phyloP scores from a whole-genome alignment of 2,113 vertebrate genomes.

The Mohoua ochrocephala region DNA sequence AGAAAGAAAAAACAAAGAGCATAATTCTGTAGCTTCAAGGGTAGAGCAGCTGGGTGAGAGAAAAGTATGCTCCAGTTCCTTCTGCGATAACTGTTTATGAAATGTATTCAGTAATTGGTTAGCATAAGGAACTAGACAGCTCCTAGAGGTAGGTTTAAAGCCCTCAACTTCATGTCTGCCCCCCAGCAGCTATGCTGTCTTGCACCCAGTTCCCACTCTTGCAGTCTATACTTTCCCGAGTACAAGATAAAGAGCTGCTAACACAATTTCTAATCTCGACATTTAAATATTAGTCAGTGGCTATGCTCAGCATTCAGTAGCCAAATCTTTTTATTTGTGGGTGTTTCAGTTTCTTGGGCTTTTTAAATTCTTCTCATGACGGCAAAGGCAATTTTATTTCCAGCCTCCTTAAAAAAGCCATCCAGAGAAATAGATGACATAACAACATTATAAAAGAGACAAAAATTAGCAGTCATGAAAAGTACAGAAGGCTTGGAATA shows the following conservation, averaged over 20 bases:
- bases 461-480: background rate
- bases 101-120: background rate
- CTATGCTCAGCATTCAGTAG: background rate
- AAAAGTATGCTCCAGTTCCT: background rate
- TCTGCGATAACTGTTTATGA: background rate
- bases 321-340: background rate
- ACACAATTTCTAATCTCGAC: background rate
- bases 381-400: background rate
- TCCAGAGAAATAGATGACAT: background rate
- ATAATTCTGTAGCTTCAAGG: background rate
- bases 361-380: background rate
- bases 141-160: background rate
- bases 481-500: background rate
- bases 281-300: background rate
- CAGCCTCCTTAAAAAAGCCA: background rate
- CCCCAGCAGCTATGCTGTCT: background rate
- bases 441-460: background rate
- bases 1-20: background rate
- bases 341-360: background rate
- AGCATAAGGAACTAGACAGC: background rate
- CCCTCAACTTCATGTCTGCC: accelerated
- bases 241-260: background rate
- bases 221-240: background rate
- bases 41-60: background rate
- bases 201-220: background rate